phyloP scores from a whole-genome alignment of 2,888 invertebrate species.

The Empis livida region DNA sequence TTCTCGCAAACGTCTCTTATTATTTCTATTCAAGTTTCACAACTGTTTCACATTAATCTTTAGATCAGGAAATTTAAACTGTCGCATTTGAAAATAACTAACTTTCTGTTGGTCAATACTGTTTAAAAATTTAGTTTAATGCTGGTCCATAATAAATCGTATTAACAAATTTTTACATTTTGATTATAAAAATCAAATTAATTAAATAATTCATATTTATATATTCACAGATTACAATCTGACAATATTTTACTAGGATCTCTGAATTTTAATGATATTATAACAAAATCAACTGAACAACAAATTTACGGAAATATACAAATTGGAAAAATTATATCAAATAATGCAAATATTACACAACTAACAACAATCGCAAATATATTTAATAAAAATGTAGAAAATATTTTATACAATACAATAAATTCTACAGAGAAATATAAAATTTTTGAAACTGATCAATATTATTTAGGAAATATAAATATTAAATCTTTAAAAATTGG shows the following conservation, averaged over 20 bases:
- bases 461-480: slow-evolving; percentile 20
- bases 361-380: not conserved
- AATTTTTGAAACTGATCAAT: not conserved
- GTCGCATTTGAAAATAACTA: too few relatives aligned
- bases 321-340: not conserved
- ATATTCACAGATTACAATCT: not conserved
- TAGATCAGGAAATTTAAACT: too few relatives aligned
- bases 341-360: not conserved
- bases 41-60: too few relatives aligned
- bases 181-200: too few relatives aligned
- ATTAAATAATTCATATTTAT: too few relatives aligned
- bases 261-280: slow-evolving; percentile 3
- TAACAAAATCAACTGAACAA: slow-evolving; percentile 8
- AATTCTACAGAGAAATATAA: not conserved
- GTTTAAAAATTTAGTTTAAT: too few relatives aligned
- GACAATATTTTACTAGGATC: not conserved
- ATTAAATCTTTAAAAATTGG: slow-evolving; percentile 30
- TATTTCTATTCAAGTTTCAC: too few relatives aligned
- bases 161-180: too few relatives aligned
- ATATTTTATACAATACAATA: not conserved
- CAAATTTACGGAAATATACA: not conserved
- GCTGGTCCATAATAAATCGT: too few relatives aligned
- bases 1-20: too few relatives aligned
- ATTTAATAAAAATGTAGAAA: not conserved
- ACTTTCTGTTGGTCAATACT: too few relatives aligned